Conservation (phyloP, 2,888 invertebrate genomes). For the Chymomyza amoena region DNA sequence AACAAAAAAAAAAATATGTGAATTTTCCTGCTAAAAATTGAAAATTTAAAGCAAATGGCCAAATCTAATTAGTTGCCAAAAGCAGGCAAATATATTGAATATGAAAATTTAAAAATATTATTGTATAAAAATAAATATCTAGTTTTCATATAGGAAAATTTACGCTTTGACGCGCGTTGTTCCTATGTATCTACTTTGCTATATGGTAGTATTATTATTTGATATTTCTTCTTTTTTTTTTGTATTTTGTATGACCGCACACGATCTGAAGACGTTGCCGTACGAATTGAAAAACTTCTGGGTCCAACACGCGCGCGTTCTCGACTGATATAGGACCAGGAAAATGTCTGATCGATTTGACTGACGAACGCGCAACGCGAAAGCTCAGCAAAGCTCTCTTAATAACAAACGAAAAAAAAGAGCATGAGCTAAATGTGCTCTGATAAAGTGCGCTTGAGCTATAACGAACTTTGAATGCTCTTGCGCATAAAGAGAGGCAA, state of each 20-base stretch:
- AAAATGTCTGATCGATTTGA: conserved; percentile 32
- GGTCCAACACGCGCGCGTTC: conserved; percentile 35
- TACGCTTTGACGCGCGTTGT: conserved; percentile 26
- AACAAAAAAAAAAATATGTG: not conserved
- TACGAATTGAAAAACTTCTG: conserved; percentile 18
- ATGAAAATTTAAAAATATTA: conserved; percentile 26
- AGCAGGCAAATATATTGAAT: not conserved
- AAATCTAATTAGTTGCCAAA: conserved; percentile 35
- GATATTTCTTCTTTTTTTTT: conserved; percentile 17
- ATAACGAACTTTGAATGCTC: no score
- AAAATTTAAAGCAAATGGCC: conserved; percentile 37
- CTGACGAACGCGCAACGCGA: not conserved
- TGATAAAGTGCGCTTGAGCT: not conserved
- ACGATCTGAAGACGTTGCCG: conserved; percentile 31
- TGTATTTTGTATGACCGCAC: not conserved
- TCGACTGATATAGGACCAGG: conserved; percentile 52
- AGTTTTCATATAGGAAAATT: conserved; percentile 27
- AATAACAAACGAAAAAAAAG: not conserved
- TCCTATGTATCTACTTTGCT: conserved; percentile 11
- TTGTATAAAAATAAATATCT: conserved; percentile 48
- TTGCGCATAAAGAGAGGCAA: no score
- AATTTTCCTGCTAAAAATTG: conserved; percentile 1
- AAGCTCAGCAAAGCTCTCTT: conserved; percentile 1
- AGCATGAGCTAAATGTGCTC: not conserved
- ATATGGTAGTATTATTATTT: conserved; percentile 5